Evolutionary conservation across 35 echinoderm and acorn worm genomes (phyloP).

Genomic region (Ophioderma brevispina): DNA sequence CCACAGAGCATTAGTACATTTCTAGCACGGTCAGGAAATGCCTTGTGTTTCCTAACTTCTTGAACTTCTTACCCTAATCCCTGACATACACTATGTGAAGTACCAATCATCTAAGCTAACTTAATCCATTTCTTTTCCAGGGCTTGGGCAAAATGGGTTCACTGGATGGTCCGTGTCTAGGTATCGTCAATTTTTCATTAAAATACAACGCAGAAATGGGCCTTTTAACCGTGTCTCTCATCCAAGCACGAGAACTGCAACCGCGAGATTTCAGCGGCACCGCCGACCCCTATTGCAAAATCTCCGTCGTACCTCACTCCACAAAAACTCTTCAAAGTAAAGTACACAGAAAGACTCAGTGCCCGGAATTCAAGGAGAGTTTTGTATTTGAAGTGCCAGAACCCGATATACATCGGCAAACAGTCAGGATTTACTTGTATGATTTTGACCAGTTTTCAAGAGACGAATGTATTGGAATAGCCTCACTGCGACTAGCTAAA

Average conservation of each 20-base stretch:
- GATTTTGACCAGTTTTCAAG: constrained; percentile 99
- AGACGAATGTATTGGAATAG: constrained; percentile 93
- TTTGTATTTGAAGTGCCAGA: constrained; percentile 98
- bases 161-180: constrained; percentile 70
- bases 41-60: neutral
- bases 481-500: constrained; percentile 66
- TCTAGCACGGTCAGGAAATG: neutral
- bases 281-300: constrained; percentile 93
- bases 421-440: constrained; percentile 78
- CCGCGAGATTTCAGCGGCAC: constrained; percentile 96
- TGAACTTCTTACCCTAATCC: neutral
- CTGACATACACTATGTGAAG: neutral
- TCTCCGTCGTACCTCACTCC: constrained; percentile 71
- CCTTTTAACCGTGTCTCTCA: constrained; percentile 87
- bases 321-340: constrained; percentile 77
- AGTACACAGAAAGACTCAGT: constrained; percentile 81
- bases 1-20: no score
- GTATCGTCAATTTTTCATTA: constrained; percentile 94
- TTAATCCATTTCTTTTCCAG: neutral
- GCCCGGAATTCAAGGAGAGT: constrained; percentile 92
- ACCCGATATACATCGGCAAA: constrained; percentile 85
- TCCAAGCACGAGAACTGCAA: constrained; percentile 90
- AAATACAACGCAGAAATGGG: constrained; percentile 96
- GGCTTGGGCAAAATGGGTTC: constrained; percentile 18
- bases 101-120: neutral